Evolutionary conservation across 2,888 invertebrate genomes (phyloP).

Genomic region (Eupithecia centaureata): DNA sequence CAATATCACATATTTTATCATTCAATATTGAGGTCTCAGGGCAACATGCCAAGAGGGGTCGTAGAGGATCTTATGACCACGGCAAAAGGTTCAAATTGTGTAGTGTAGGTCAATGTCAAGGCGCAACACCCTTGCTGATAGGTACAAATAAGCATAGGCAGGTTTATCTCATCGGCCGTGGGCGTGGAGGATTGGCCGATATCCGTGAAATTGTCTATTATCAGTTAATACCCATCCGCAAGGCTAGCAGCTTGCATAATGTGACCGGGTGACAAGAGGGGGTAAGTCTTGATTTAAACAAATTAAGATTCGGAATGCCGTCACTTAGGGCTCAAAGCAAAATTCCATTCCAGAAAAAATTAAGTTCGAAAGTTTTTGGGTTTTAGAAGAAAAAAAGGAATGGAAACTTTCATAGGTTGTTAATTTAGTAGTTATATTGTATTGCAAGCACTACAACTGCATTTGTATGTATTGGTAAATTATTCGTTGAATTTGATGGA

Average conservation of each 20-base stretch:
- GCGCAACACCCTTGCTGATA: neutral
- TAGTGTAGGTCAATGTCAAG: slow-evolving; percentile 2
- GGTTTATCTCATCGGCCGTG: neutral
- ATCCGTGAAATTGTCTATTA: slow-evolving; percentile 27
- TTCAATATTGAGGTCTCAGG: neutral
- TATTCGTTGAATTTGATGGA: neutral
- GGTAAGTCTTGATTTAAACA: slow-evolving; percentile 1
- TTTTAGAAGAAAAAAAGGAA: neutral
- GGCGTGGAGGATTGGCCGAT: slow-evolving; percentile 24
- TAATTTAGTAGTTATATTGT: neutral
- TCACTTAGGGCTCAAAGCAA: neutral
- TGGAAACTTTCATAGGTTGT: neutral
- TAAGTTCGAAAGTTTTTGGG: neutral
- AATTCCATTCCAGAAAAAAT: neutral
- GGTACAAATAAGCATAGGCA: neutral
- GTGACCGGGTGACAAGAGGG: neutral
- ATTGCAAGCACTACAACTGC: neutral
- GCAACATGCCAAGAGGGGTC: neutral
- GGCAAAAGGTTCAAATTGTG: neutral
- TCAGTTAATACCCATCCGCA: slow-evolving; percentile 15
- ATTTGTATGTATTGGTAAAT: neutral
- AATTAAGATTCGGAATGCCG: neutral
- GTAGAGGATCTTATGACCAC: neutral
- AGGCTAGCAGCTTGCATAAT: neutral
- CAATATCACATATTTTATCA: neutral